Base-by-base conservation (phyloP, 2,797 vertebrate genomes). In the Anabacerthia variegaticeps region DNA sequence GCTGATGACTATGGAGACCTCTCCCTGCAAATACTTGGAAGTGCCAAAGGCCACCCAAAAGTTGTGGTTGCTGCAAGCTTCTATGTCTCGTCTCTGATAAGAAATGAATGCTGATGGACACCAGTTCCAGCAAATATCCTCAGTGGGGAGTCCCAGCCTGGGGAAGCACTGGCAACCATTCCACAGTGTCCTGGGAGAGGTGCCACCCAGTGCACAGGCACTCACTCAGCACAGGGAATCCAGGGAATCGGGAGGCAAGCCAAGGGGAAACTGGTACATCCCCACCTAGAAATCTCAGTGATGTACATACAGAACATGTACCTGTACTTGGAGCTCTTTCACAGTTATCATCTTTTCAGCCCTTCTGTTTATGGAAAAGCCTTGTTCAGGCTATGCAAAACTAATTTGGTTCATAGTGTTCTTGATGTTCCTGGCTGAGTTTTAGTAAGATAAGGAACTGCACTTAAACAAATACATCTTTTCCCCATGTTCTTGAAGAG, bases 61-160 rank as follows among this genome's bases (percentile, higher is more conserved):
- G 17, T 49, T 71, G 39, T n/a, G 11, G 5, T 3, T 68, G 54
- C 49, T 72, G 41, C 18, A 69, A 85, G 39, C 15, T 67, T 56
- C 69, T 46, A 7, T 37, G 3, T 58, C n/a, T 56, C 1, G 0
- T 14, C 28, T 59, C 72, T 15, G 18, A 34, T 13, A 63, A 49
- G 27, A 80, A 62, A 78, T 18, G 66, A 52, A 14, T 17, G 37
- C 12, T 74, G 49, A 46, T 3, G 17, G 36, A 55, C 49, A 23
- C 8, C 1, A 12, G 28, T 12, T 78, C 30, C 77, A 76, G 48
- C 10, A 14, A 3, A 55, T 0, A 0, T 14, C 32, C 22, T 34
- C 0, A 0, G 10, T 4, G 10, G 3, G 46, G 58, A 7, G n/a
- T 34, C 34, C 36, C 37, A 82, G 37, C 34, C 46, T 26, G 51